Base-by-base conservation (phyloP, 2,888 invertebrate species). In the Eueremaeus valkanovi region DNA sequence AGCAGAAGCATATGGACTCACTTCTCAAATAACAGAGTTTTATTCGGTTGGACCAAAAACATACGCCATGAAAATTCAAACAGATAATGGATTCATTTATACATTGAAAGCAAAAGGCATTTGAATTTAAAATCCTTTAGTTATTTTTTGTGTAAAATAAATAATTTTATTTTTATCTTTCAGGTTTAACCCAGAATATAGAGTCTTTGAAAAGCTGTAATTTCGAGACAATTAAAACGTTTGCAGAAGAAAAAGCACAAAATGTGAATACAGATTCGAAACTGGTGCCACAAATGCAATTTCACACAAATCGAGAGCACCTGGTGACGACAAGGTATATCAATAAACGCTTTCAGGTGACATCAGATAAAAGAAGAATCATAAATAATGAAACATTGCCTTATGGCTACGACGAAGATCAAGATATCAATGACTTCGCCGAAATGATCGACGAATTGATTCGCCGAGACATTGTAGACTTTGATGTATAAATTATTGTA, bases 11-110 rank as follows among this genome's bases (percentile, higher is more conserved):
- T 80, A 81, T 73, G 80, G 80, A 3, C 6, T 40, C 3, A 55
- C 27, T 13, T 79, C 79, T 29, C 81, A 79, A 55, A 82, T 83
- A 11, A 79, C 75, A 42, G 79, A 81, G 74, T 83, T 82, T 78
- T 81, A 82, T n/a, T 79, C 80, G 29, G 82, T 81, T 0, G 83
- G 83, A 0, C 82, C 82, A 5, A 83, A 83, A 77, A 82, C 81
- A 76, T 82, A 83, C 75, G 81, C 79, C 0, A 82, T 80, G 74
- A 78, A 76, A 29, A 80, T 82, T 24, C 13, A 27, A 31, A 5
- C 49, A 3, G 45, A 70, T 13, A n/a, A 55, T 27, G 11, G 24
- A 0, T 1, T 2, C 8, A n/a, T 21, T 11, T 21, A 27, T 13
- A 70, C n/a, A 36, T 27, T 70, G 0, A 75, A 70, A 36, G 36